These are phyloP conservation scores for Platyrinchus mystaceus DNA, from an alignment of 2,797 vertebrate genomes.

Conservation along the genomic window DNA sequence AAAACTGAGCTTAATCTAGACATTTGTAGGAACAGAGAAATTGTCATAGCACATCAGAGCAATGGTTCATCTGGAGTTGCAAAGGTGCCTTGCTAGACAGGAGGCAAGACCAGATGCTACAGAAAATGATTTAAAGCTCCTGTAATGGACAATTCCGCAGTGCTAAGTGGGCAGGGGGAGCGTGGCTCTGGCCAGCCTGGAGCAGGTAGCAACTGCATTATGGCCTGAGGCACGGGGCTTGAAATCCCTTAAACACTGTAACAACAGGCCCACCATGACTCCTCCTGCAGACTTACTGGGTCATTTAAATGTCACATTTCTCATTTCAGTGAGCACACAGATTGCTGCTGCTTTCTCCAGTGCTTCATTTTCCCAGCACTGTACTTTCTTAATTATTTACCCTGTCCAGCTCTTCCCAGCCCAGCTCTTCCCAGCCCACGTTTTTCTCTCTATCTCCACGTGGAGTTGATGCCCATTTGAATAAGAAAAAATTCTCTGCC, in stretches of 20 bases:
- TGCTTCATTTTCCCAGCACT: not conserved
- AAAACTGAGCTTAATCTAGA: conserved; percentile 2
- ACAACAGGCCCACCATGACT: not conserved
- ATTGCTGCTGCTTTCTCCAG: not conserved
- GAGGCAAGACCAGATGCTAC: conserved; percentile 27
- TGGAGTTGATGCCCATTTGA: not conserved
- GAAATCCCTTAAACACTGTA: not conserved
- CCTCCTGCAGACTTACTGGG: not conserved
- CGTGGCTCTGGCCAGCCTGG: not conserved
- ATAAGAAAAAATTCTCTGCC: not conserved
- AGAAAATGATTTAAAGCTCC: not conserved
- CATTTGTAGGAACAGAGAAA: not conserved
- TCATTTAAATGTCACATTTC: not conserved
- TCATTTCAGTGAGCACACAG: not conserved
- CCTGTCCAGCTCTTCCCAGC: not conserved
- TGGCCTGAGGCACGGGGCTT: not conserved
- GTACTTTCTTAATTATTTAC: conserved; percentile 25
- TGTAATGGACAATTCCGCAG: not conserved
- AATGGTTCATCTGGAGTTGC: not conserved
- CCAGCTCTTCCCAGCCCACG: not conserved
- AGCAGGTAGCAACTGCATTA: not conserved
- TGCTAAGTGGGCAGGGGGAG: fast-evolving
- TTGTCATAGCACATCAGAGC: not conserved
- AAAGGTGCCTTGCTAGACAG: not conserved
- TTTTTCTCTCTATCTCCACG: not conserved